These are phyloP conservation scores for Crocallis elinguaria DNA, from an alignment of 2,888 invertebrate genomes.

Conservation along the genomic window DNA sequence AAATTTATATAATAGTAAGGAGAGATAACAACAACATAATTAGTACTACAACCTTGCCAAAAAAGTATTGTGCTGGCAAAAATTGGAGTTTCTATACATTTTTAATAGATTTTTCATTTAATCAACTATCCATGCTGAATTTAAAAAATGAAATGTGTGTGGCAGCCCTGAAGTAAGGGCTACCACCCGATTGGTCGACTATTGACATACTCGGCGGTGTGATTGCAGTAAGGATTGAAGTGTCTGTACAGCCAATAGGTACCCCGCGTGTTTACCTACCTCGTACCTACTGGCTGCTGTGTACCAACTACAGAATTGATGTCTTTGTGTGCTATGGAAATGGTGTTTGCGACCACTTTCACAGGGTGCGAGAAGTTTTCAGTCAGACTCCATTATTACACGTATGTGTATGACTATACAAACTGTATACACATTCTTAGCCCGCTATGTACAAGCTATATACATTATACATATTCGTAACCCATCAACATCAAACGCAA, in stretches of 20 bases:
- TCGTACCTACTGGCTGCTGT: not conserved
- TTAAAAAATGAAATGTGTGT: no score
- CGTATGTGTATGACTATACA: not conserved
- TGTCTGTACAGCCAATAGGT: constrained; percentile 35
- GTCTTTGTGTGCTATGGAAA: constrained; percentile 11
- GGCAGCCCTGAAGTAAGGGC: constrained; percentile 36
- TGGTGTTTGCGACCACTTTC: constrained; percentile 17
- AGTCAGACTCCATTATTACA: not conserved
- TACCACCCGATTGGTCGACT: constrained; percentile 63
- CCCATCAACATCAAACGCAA: no score
- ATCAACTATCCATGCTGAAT: no score
- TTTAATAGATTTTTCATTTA: no score
- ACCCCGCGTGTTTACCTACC: not conserved
- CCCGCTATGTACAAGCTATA: no score
- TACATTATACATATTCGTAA: no score
- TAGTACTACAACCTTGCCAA: no score
- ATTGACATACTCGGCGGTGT: constrained; percentile 61
- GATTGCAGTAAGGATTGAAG: constrained; percentile 60
- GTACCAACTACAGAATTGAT: constrained; percentile 1
- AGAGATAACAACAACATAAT: no score
- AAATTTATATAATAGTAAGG: no score
- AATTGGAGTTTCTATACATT: no score
- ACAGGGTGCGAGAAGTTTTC: not conserved
- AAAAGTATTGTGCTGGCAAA: no score
- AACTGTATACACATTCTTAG: no score